These are phyloP conservation scores for Zalophus californianus DNA, from an alignment of 2,797 vertebrate genomes.

Conservation along the genomic window DNA sequence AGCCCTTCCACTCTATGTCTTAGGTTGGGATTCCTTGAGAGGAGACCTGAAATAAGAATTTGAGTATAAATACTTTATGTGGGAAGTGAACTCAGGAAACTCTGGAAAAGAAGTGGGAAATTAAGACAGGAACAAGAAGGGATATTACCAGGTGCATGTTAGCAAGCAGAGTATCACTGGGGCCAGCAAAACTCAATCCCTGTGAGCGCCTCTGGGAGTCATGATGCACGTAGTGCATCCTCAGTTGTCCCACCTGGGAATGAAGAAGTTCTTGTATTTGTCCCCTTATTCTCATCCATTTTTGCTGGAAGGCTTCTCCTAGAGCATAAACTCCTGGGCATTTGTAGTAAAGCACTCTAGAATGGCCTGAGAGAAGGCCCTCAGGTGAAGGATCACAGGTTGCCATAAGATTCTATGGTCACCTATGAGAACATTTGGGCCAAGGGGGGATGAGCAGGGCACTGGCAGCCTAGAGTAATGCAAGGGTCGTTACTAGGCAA, in stretches of 20 bases:
- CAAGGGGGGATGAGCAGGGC: neutral
- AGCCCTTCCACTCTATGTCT: neutral
- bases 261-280: neutral
- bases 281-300: neutral
- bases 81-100: neutral
- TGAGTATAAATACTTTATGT: neutral
- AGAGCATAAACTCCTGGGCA: neutral
- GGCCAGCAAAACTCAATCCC: accelerated
- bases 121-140: neutral
- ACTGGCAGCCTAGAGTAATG: neutral
- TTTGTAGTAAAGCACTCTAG: neutral
- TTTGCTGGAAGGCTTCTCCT: neutral
- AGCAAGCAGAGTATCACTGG: neutral
- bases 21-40: neutral
- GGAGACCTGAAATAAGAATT: neutral
- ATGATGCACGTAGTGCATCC: too few species aligned
- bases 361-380: neutral
- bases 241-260: neutral
- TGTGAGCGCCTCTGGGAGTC: neutral
- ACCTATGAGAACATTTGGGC: accelerated
- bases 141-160: accelerated
- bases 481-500: neutral
- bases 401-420: neutral
- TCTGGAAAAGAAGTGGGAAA: neutral
- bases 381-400: neutral